Evolutionary conservation across 2,888 invertebrate genomes (phyloP), one percentile per base, ranked within the genome.

Genomic region (Scaptomyza cyrtandrae): DNA sequence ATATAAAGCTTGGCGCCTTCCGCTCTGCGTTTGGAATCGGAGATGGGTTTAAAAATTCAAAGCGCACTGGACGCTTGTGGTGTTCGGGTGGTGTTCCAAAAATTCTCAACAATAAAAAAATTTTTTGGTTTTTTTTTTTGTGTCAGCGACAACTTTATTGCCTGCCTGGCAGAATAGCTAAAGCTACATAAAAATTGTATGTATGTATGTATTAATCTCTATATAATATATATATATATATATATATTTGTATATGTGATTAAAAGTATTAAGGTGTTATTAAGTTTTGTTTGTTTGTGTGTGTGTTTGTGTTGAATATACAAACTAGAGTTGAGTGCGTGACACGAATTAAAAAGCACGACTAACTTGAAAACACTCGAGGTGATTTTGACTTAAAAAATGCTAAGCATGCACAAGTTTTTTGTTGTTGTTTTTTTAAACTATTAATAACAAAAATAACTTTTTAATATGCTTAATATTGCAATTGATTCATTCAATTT

Each of bases 71-170:
- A 59, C 77, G 58, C 60, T 74, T 66, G 72, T 58, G 44, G 37
- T 41, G 72, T 43, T 39, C 77, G 61, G 67, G 57, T 74, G 55
- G 48, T 59, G 54, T 73, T 48, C 16, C 1, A 16, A 16, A 29
- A 33, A 14, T 59, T 43, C 16, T 24, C n/a, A 24, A 5, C 3
- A 4, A 29, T 6, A 56, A 29, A 10, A 19, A 14, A 19, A 1
- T 16, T 11, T 19, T 48, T 64, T 64, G 11, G 5, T 29, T 13
- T 35, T 33, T 24, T n/a, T 55, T 44, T 44, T 39, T 48, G 77
- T 72, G 75, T 60, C 80, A 69, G 71, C 37, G 78, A 78, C 76
- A 67, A 70, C 54, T 86, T 82, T 86, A 82, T 86, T 85, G 83
- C 69, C 76, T 79, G 76, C 73, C 76, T 71, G 62, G 68, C 78